phyloP scores from a whole-genome alignment of 2,888 invertebrate genomes.

The Lamellibrachia satsuma region DNA sequence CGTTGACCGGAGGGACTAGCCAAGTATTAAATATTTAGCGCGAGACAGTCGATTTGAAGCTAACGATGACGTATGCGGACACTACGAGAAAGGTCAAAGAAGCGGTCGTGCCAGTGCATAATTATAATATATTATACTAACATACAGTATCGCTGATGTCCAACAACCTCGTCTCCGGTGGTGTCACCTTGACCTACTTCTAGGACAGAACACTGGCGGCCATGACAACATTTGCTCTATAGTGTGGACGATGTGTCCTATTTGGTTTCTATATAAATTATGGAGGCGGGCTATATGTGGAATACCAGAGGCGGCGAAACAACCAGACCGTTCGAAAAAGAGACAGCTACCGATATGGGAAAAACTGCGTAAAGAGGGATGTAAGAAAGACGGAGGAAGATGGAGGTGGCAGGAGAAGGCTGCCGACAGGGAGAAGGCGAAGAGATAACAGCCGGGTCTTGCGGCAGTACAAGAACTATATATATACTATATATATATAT shows the following conservation, averaged over 20 bases:
- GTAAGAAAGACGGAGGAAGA: too few relatives aligned
- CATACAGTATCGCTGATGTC: not conserved
- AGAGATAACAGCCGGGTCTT: too few relatives aligned
- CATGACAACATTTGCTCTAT: not conserved
- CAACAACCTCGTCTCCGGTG: not conserved
- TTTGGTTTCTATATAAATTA: not conserved
- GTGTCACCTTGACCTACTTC: not conserved
- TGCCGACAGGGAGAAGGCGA: too few relatives aligned
- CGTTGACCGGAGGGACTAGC: not conserved
- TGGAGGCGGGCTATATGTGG: too few relatives aligned
- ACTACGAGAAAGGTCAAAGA: not conserved
- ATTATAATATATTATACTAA: not conserved
- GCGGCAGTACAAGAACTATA: too few relatives aligned
- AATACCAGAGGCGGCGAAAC: too few relatives aligned
- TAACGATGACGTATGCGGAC: conserved; percentile 3
- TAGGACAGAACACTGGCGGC: not conserved
- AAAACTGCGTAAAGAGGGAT: too few relatives aligned
- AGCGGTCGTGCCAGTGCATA: not conserved
- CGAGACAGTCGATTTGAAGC: not conserved
- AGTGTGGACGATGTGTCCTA: not conserved
- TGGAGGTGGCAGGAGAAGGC: too few relatives aligned
- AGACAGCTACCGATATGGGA: too few relatives aligned
- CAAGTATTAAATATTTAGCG: not conserved
- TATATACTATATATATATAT: too few relatives aligned
- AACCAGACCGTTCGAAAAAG: too few relatives aligned